These are phyloP conservation scores for Philereme vetulata DNA, from an alignment of 2,888 invertebrate species.

Conservation along the genomic window DNA sequence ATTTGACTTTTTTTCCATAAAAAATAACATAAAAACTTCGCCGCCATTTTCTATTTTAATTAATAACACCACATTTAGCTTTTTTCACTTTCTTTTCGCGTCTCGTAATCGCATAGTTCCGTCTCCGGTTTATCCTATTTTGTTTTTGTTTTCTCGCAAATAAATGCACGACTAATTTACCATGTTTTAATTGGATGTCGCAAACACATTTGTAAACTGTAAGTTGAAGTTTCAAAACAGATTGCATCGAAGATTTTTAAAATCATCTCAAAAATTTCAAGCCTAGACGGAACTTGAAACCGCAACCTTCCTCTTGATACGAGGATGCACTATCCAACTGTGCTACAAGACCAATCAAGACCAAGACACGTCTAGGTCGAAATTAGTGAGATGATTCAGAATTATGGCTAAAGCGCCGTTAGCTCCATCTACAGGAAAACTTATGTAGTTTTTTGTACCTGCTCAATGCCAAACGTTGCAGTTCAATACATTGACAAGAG, in stretches of 20 bases:
- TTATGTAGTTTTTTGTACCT: too few species aligned
- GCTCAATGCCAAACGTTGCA: too few species aligned
- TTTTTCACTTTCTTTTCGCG: slow-evolving; percentile 9
- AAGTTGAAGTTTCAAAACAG: neutral
- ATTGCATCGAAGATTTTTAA: neutral
- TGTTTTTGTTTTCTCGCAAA: slow-evolving; percentile 15
- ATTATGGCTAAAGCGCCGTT: too few species aligned
- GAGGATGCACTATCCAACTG: too few species aligned
- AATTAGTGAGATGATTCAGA: too few species aligned
- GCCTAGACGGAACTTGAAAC: too few species aligned
- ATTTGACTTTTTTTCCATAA: neutral
- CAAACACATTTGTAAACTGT: slow-evolving; percentile 25
- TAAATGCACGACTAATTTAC: slow-evolving; percentile 39
- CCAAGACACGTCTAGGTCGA: too few species aligned
- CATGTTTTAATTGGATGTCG: slow-evolving; percentile 40
- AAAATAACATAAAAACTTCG: neutral
- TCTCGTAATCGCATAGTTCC: slow-evolving; percentile 23
- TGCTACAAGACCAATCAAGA: too few species aligned
- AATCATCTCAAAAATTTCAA: too few species aligned
- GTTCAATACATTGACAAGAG: too few species aligned
- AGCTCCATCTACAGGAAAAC: too few species aligned
- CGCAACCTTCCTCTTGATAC: too few species aligned
- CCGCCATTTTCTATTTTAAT: slow-evolving; percentile 8
- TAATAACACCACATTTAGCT: slow-evolving; percentile 12
- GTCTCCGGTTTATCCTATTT: slow-evolving; percentile 7